Percentiles rank a stretch among this genome's conserved stretches.
These are phyloP conservation scores for Neomorphus geoffroyi DNA, from an alignment of 2,797 vertebrate genomes.

Conservation along the genomic window DNA sequence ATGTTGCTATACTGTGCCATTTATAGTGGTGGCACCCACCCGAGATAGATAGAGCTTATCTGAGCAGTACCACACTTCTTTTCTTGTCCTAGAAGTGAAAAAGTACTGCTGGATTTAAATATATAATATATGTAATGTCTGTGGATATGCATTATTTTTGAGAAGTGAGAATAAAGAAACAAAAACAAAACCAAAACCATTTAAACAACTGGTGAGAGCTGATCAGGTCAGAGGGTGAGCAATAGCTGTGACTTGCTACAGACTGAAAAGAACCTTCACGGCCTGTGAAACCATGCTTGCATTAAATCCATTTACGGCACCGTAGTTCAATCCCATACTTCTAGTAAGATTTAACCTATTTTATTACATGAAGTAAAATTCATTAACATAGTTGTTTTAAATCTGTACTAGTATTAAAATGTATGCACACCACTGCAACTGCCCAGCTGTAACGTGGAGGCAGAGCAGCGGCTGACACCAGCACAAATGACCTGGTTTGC, in stretches of 20 bases:
- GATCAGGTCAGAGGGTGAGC: background rate
- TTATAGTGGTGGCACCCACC: background rate
- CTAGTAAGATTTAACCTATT: background rate
- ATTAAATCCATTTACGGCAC: accelerated
- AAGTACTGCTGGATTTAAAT: background rate
- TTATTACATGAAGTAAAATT: background rate
- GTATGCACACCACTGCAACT: too few relatives aligned
- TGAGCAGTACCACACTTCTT: background rate
- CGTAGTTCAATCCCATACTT: background rate
- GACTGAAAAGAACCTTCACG: background rate
- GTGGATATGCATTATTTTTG: background rate
- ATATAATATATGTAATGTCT: background rate
- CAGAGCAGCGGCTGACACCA: background rate
- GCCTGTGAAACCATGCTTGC: background rate
- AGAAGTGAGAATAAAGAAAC: background rate
- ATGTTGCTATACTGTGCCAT: accelerated
- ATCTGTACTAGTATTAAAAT: background rate
- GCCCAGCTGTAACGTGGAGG: too few relatives aligned
- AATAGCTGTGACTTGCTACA: background rate
- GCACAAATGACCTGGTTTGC: background rate
- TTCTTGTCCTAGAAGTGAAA: background rate
- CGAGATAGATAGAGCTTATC: accelerated
- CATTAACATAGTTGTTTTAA: background rate
- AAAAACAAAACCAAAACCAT: background rate
- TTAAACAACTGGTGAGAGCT: background rate